Base-by-base conservation (phyloP, 2,888 invertebrate genomes). In the Chalcosyrphus nemorum region DNA sequence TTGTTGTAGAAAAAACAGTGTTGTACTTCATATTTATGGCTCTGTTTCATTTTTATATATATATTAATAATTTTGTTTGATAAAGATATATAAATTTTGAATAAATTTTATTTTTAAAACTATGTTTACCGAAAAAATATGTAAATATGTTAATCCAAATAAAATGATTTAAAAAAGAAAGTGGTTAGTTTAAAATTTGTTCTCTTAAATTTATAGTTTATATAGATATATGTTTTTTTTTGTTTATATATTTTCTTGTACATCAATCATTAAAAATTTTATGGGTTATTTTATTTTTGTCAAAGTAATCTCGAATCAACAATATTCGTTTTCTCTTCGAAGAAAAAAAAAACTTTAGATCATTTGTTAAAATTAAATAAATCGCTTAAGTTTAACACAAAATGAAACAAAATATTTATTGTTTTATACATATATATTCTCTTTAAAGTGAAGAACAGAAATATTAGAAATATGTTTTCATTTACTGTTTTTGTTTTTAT, bases 251-350 rank as follows among this genome's bases (percentile, higher is more conserved):
- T 70, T 70, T 68, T 56, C 43, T 77, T 76, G 80, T 81, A 81
- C 75, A 80, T 81, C 71, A 41, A 78, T 78, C 66, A 65, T 66
- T 71, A 32, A 50, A 71, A 63, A 56, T 61, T 52, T 61, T 52
- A 21, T 41, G 21, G 38, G 15, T 72, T 70, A 59, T 71, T 56
- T 74, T 59, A 72, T 59, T 59, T 65, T 52, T 72, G 63, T 54
- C 70, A 61, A 41, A 45, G 9, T 68, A 71, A 85, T 89, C 88
- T 89, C 88, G 88, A 89, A 89, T 89, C 88, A 88, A 89, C 88
- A 87, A 87, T 89, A 89, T 56, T 56, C 32, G 54, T n/a, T 87
- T 87, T 88, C 82, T 88, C 82, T 61, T 47, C n/a, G n/a, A n/a
- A n/a, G n/a, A n/a, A n/a, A n/a, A n/a, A n/a, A n/a, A n/a, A 29